These are phyloP conservation scores for Drosophila merina DNA, from an alignment of 2,888 invertebrate genomes.

Conservation along the genomic window DNA sequence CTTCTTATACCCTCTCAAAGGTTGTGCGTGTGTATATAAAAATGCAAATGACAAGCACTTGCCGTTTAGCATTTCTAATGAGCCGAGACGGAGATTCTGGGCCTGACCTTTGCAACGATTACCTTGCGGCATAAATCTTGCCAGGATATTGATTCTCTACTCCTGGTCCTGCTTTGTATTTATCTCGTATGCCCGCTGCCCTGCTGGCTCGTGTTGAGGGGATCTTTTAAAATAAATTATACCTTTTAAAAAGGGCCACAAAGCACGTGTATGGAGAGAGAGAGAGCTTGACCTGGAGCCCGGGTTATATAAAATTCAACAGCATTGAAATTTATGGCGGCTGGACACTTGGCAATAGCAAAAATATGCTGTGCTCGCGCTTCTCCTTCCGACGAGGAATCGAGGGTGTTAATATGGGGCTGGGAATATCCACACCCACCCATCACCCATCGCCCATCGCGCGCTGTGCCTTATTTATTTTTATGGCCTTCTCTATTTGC, in stretches of 20 bases:
- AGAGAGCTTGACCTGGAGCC: slow-evolving; percentile 41
- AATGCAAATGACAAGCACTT: slow-evolving; percentile 76
- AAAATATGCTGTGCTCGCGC: slow-evolving; percentile 62
- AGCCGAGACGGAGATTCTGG: slow-evolving; percentile 53
- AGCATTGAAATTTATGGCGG: slow-evolving; percentile 79
- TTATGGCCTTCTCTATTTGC: slow-evolving; percentile 77
- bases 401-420: slow-evolving; percentile 65
- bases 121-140: slow-evolving; percentile 74
- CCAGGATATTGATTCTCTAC: slow-evolving; percentile 68
- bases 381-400: slow-evolving; percentile 14
- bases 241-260: slow-evolving; percentile 72
- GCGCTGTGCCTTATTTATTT: slow-evolving; percentile 71
- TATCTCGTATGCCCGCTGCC: slow-evolving; percentile 2
- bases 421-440: slow-evolving; percentile 13
- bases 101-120: slow-evolving; percentile 69
- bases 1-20: not conserved
- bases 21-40: slow-evolving; percentile 19
- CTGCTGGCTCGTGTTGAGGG: slow-evolving; percentile 48
- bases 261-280: slow-evolving; percentile 49
- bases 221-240: slow-evolving; percentile 76
- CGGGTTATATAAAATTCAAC: slow-evolving; percentile 71
- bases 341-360: slow-evolving; percentile 72
- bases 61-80: slow-evolving; percentile 77
- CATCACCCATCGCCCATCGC: not conserved
- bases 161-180: slow-evolving; percentile 14